A percentile compares a stretch with the other conserved stretches of the same genome.
Evolutionary conservation across 2,113 vertebrate species (phyloP).

Genomic region (Microcebus tavaratra): DNA sequence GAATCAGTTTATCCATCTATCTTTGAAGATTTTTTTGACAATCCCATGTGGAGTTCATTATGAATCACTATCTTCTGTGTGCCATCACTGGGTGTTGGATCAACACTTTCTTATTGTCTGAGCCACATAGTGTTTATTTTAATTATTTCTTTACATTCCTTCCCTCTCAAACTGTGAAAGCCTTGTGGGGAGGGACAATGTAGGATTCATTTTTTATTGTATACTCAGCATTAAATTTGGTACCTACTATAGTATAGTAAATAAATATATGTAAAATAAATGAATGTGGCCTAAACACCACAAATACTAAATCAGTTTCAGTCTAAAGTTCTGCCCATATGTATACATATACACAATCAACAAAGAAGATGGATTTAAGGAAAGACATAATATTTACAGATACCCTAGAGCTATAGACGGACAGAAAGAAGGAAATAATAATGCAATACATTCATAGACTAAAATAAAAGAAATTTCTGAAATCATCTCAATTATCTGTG

Average conservation of each 20-base stretch:
- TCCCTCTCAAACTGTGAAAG: not conserved
- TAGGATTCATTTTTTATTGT: slow-evolving; percentile 27
- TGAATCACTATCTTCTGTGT: not conserved
- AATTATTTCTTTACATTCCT: not conserved
- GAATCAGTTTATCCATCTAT: not conserved
- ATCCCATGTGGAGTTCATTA: not conserved
- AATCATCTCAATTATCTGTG: slow-evolving; percentile 38
- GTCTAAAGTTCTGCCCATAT: not conserved
- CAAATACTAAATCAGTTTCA: slow-evolving; percentile 41
- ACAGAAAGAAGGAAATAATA: not conserved
- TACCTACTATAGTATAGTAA: not conserved
- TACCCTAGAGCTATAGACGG: not conserved
- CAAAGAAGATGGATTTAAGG: slow-evolving; percentile 45
- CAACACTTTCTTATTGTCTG: not conserved
- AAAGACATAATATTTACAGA: slow-evolving; percentile 34
- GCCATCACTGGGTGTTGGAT: not conserved
- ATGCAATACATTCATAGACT: not conserved
- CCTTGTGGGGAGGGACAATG: not conserved
- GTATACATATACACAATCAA: slow-evolving; percentile 13
- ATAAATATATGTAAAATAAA: slow-evolving; percentile 36
- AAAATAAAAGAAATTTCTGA: slow-evolving; percentile 37
- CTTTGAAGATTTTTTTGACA: not conserved
- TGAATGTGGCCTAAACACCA: slow-evolving; percentile 17
- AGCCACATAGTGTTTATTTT: not conserved
- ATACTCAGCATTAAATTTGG: slow-evolving; percentile 25